These are phyloP conservation scores for Tetramorium bicarinatum DNA, from an alignment of 2,888 invertebrate species.

Conservation along the genomic window DNA sequence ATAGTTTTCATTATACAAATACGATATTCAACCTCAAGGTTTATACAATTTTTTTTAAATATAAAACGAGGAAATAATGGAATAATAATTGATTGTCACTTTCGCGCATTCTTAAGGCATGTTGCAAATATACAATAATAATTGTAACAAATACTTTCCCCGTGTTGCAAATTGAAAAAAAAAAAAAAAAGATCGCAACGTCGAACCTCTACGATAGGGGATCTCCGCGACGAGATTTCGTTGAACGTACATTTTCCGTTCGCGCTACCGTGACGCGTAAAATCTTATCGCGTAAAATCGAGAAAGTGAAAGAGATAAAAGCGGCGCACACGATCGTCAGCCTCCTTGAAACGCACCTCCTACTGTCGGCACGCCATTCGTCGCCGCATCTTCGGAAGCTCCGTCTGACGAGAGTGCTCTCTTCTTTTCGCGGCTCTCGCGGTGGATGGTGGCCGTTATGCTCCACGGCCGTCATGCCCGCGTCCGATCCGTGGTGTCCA, in stretches of 20 bases:
- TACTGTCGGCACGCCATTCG: slow-evolving; percentile 85
- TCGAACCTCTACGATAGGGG: neutral
- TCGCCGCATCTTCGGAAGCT: slow-evolving; percentile 85
- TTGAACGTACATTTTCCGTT: neutral
- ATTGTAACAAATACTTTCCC: neutral
- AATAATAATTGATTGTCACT: neutral
- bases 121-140: neutral
- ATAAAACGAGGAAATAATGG: neutral
- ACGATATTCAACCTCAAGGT: neutral
- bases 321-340: slow-evolving; percentile 55
- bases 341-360: slow-evolving; percentile 83
- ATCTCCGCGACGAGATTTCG: neutral
- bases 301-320: slow-evolving; percentile 48
- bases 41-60: neutral
- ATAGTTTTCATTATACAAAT: neutral
- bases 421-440: slow-evolving; percentile 84
- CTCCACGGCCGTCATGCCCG: slow-evolving; percentile 79
- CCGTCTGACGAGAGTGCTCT: slow-evolving; percentile 83
- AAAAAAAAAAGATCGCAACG: neutral
- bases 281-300: neutral
- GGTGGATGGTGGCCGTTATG: slow-evolving; percentile 84
- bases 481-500: slow-evolving; percentile 80
- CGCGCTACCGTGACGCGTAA: neutral
- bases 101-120: neutral
- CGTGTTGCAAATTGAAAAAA: neutral